Conservation (phyloP, 2,113 vertebrate species). For the Emydocephalus ijimae region DNA sequence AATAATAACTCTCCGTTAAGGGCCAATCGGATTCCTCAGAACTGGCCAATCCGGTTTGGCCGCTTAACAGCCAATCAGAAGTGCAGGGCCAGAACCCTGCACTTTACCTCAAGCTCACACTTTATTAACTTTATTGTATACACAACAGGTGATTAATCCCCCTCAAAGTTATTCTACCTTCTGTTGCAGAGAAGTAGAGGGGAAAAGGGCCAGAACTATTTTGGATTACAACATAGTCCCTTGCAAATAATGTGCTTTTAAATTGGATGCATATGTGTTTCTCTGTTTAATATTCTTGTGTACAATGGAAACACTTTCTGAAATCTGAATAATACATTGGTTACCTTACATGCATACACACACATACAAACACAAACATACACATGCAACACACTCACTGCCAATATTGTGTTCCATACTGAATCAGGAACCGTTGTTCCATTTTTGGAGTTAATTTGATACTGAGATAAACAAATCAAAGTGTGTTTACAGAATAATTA, state of each 20-base stretch:
- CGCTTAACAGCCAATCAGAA: too few relatives aligned
- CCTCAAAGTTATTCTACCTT: conserved; percentile 41
- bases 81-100: too few relatives aligned
- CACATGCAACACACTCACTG: conserved; percentile 35
- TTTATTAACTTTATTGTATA: too few relatives aligned
- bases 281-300: conserved; percentile 51
- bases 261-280: conserved; percentile 65
- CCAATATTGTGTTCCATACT: conserved; percentile 54
- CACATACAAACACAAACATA: conserved; percentile 9
- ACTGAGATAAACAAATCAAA: conserved; percentile 79
- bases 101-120: too few relatives aligned
- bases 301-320: conserved; percentile 44
- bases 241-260: conserved; percentile 66
- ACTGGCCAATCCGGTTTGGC: too few relatives aligned
- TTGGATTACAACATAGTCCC: conserved; percentile 39
- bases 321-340: conserved; percentile 60
- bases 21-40: too few relatives aligned
- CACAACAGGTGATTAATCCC: conserved; percentile 56
- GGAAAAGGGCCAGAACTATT: conserved; percentile 40
- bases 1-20: too few relatives aligned
- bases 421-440: conserved; percentile 69
- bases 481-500: conserved; percentile 80
- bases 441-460: conserved; percentile 78
- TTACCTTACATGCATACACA: conserved; percentile 13
- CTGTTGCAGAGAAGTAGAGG: conserved; percentile 44